Percentiles rank a stretch among this genome's conserved stretches.
Conservation (phyloP, 2,113 vertebrate species). For the Gambusia affinis region DNA sequence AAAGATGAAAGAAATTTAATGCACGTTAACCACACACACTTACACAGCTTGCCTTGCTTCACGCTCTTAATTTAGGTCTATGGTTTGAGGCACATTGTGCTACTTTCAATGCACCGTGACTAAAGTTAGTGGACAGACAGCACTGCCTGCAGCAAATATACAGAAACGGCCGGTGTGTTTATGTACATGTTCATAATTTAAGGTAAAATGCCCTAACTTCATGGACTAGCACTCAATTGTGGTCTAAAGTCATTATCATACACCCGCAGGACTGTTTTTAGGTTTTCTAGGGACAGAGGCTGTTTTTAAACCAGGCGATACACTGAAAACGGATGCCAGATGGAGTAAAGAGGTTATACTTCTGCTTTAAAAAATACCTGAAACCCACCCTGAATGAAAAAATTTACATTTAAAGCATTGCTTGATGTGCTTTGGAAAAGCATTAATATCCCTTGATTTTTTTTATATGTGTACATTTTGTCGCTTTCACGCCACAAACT, state of each 20-base stretch:
- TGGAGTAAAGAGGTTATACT: not conserved
- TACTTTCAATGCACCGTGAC: slow-evolving; percentile 69
- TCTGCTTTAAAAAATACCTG: slow-evolving; percentile 5
- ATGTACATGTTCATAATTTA: slow-evolving; percentile 36
- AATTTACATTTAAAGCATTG: not conserved
- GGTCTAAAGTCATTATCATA: slow-evolving; percentile 56
- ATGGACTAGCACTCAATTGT: slow-evolving; percentile 45
- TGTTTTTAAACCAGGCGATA: slow-evolving; percentile 9
- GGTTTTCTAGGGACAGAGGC: slow-evolving; percentile 35
- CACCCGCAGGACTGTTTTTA: slow-evolving; percentile 26
- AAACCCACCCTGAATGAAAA: not conserved
- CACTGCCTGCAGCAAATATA: slow-evolving; percentile 47
- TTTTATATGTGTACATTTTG: not conserved
- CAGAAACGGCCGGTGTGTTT: slow-evolving; percentile 47
- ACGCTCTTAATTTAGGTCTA: slow-evolving; percentile 59
- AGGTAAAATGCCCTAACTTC: slow-evolving; percentile 57
- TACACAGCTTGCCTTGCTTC: slow-evolving; percentile 35
- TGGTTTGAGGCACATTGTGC: slow-evolving; percentile 67
- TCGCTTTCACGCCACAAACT: not conserved
- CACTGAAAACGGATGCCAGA: not conserved
- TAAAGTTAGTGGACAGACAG: slow-evolving; percentile 71
- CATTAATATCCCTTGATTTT: not conserved
- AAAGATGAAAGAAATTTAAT: slow-evolving; percentile 15
- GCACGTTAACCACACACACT: slow-evolving; percentile 35
- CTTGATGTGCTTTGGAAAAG: not conserved